These are phyloP conservation scores for Prenolepis imparis DNA, from an alignment of 2,888 invertebrate species.

Conservation along the genomic window DNA sequence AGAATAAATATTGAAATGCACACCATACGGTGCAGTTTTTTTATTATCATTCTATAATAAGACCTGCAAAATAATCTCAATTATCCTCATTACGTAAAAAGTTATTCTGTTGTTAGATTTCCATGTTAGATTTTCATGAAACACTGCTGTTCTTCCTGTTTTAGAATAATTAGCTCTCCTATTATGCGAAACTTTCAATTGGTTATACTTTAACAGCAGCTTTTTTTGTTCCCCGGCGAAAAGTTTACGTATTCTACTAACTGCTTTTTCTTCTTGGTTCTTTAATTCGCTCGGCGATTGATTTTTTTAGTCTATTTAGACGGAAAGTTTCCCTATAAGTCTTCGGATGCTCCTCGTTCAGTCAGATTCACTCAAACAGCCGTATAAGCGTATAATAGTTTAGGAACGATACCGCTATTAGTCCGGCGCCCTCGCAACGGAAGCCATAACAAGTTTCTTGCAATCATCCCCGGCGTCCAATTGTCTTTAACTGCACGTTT, in stretches of 20 bases:
- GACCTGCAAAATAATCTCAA: not conserved
- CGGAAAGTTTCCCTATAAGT: slow-evolving; percentile 49
- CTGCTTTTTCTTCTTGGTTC: slow-evolving; percentile 38
- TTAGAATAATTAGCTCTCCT: slow-evolving; percentile 39
- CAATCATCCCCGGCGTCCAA: slow-evolving; percentile 50
- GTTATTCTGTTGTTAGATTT: not conserved
- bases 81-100: not conserved
- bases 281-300: slow-evolving; percentile 43
- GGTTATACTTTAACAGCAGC: slow-evolving; percentile 25
- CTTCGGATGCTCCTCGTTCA: slow-evolving; percentile 41
- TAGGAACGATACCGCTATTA: slow-evolving; percentile 42
- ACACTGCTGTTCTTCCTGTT: not conserved
- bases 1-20: not conserved
- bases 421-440: slow-evolving; percentile 36
- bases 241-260: slow-evolving; percentile 49
- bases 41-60: not conserved
- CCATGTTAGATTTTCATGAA: not conserved
- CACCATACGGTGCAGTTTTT: no score
- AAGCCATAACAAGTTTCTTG: slow-evolving; percentile 57
- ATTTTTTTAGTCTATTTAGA: slow-evolving; percentile 42
- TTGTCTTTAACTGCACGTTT: slow-evolving; percentile 54
- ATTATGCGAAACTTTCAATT: slow-evolving; percentile 40
- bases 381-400: slow-evolving; percentile 44
- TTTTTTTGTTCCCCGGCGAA: slow-evolving; percentile 11
- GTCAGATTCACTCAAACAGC: slow-evolving; percentile 49